Conservation (phyloP, 2,797 vertebrate species). For the Tarsius wallacei region DNA sequence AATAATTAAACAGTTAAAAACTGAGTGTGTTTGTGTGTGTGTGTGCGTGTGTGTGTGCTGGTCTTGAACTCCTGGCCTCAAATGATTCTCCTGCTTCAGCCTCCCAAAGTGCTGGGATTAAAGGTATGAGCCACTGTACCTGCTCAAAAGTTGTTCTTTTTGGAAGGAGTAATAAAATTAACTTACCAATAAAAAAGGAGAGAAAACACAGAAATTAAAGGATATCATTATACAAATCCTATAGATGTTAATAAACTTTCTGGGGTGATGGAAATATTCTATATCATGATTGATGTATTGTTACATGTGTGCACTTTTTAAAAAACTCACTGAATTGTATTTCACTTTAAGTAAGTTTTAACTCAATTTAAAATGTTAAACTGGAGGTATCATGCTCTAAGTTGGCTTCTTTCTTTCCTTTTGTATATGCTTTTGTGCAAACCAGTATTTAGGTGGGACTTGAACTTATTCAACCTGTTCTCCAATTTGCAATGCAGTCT, state of each 20-base stretch:
- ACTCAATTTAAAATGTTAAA: not conserved
- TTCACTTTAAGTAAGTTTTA: slow-evolving; percentile 36
- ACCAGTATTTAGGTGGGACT: slow-evolving; percentile 22
- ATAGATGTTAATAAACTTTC: not conserved
- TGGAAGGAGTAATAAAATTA: slow-evolving; percentile 19
- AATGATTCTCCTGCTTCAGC: too few relatives aligned
- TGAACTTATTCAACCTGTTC: not conserved
- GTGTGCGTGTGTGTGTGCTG: too few relatives aligned
- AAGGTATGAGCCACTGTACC: too few relatives aligned
- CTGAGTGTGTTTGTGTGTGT: not conserved
- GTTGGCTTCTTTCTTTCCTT: not conserved
- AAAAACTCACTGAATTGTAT: slow-evolving; percentile 15
- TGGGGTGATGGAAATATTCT: not conserved
- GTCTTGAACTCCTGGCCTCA: too few relatives aligned
- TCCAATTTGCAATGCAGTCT: not conserved
- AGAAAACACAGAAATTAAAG: not conserved
- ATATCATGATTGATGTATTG: not conserved
- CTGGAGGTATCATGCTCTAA: not conserved
- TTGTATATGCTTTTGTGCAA: slow-evolving; percentile 20
- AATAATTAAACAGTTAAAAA: not conserved
- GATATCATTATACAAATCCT: not conserved
- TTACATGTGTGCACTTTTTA: not conserved
- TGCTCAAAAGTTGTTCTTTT: not conserved
- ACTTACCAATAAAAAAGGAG: not conserved
- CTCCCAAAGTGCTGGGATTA: too few relatives aligned